Base-by-base conservation (phyloP, 1,140 invertebrate genomes). In the Bombus impatiens region DNA sequence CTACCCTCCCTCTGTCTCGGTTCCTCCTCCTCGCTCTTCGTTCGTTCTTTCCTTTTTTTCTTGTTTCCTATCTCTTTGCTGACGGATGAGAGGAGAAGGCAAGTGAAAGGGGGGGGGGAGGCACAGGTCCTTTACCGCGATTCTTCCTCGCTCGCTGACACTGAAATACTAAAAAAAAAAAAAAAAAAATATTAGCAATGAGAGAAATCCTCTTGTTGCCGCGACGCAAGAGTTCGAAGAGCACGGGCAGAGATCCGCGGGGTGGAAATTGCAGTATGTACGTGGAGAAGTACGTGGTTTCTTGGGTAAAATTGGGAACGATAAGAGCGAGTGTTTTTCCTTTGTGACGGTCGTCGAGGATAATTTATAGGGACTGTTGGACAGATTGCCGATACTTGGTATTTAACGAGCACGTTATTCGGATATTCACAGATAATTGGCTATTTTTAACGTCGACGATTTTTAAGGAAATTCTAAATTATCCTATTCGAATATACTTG, bases 121-220 rank as follows among this genome's bases (percentile, higher is more conserved):
- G 37, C 0, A 37, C 15, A 1, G 22, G 42, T 22, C 40, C 44
- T 83, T 83, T 59, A 18, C 79, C 68, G 37, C 47, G 81, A 53
- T 32, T 68, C 62, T 77, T 37, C 40, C 62, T 32, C 47, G 32
- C 82, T 78, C 82, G 74, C 28, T 53, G 35, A 68, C 71, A 75
- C 75, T 35, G 59, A 74, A 65, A 76, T n/a, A 67, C 1, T 6
- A 18, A 35, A 81, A 42, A 28, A 65, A 87, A 44, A 32, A 53
- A 81, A 78, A 32, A 71, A 75, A n/a, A 84, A 87, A 78, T 71
- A 80, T 89, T 87, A 86, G 84, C 65, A 88, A 86, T 57, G 78
- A 78, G 85, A 88, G 78, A 68, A 67, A 62, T 86, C 80, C 47
- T 86, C 70, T 84, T 77, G 53, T 76, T 18, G 18, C 47, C 13